Conservation (phyloP, 2,113 vertebrate genomes). For the Gorsachius goisagi region DNA sequence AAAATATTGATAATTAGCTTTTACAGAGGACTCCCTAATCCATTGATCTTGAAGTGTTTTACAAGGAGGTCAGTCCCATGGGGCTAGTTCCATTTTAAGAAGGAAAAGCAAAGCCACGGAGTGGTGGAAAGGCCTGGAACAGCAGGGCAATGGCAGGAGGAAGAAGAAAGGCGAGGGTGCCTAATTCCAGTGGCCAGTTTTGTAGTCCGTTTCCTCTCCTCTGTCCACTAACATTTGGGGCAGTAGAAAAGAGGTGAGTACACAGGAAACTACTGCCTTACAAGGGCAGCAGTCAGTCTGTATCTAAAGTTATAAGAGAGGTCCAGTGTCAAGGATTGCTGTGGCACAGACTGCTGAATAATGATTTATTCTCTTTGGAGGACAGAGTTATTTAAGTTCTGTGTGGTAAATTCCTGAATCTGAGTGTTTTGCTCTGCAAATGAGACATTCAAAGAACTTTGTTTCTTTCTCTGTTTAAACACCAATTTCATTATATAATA, state of each 20-base stretch:
- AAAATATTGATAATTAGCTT: background rate
- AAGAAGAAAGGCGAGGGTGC: background rate
- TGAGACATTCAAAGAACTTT: background rate
- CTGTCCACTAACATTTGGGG: background rate
- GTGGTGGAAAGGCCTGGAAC: background rate
- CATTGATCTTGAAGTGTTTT: background rate
- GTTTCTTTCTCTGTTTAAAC: background rate
- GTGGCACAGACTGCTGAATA: background rate
- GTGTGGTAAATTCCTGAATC: background rate
- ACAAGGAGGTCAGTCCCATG: background rate
- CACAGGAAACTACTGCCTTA: background rate
- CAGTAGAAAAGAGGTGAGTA: background rate
- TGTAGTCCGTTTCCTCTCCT: background rate
- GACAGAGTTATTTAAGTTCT: background rate
- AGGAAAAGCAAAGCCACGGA: background rate
- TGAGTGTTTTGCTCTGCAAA: background rate
- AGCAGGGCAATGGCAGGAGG: background rate
- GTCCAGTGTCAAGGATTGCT: background rate
- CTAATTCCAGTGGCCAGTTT: background rate
- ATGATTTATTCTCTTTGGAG: background rate
- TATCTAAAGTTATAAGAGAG: background rate
- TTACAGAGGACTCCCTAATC: background rate
- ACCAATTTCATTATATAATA: background rate
- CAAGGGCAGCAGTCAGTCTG: background rate
- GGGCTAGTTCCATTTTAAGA: background rate